Conservation (phyloP, 2,888 invertebrate species). For the Patella caerulea region DNA sequence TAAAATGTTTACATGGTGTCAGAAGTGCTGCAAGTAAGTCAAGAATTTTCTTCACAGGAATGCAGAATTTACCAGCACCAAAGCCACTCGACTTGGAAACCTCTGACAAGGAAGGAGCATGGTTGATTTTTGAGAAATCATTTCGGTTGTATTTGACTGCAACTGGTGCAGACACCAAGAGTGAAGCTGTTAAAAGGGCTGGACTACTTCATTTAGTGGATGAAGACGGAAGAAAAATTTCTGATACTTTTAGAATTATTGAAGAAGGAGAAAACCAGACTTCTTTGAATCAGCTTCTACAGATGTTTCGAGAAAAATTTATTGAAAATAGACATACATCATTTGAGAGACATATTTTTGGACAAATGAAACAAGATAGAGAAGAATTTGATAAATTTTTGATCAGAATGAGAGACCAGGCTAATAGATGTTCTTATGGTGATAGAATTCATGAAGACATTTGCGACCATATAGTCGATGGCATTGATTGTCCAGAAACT, state of each 20-base stretch:
- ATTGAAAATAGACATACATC: too few relatives aligned
- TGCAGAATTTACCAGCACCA: conserved; percentile 3
- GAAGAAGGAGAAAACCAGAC: background rate
- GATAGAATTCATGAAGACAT: background rate
- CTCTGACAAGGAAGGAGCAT: background rate
- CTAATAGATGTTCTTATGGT: background rate
- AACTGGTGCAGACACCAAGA: background rate
- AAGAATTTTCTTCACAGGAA: background rate
- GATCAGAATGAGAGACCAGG: background rate
- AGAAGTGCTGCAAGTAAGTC: background rate
- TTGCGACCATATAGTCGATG: background rate
- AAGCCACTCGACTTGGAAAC: background rate
- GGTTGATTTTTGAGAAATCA: background rate
- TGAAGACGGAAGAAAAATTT: background rate
- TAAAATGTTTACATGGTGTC: background rate
- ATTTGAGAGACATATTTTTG: conserved; percentile 7
- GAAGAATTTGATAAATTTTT: conserved; percentile 11
- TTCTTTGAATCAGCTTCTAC: background rate
- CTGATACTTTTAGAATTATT: background rate
- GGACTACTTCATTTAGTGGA: background rate
- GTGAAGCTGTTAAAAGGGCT: background rate
- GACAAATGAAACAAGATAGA: background rate
- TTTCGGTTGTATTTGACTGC: background rate
- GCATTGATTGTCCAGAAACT: too few relatives aligned
- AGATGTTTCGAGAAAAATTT: background rate